Evolutionary conservation across 2,797 vertebrate species (phyloP).

Genomic region (Alcedo quadribrachys): DNA sequence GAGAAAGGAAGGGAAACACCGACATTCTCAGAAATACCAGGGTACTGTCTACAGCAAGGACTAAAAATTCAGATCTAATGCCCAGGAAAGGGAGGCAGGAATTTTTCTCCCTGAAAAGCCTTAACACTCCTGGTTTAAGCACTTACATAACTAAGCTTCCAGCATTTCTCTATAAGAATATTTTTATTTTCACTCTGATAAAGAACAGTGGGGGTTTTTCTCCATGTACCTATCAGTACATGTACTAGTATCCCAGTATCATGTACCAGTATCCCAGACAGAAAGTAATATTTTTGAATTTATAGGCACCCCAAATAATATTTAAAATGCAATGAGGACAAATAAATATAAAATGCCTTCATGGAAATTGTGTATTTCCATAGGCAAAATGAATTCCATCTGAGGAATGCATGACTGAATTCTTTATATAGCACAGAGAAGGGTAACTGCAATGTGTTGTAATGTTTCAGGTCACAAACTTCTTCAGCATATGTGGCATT

Average conservation of each 20-base stretch:
- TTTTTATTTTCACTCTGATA: background rate
- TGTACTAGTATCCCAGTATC: no score
- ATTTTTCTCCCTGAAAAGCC: background rate
- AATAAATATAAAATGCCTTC: background rate
- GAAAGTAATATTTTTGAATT: background rate
- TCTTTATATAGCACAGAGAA: background rate
- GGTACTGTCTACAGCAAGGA: background rate
- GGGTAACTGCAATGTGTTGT: background rate
- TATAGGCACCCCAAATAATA: background rate
- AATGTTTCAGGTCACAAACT: background rate
- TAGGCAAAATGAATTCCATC: background rate
- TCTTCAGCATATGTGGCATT: background rate
- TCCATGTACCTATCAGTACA: no score
- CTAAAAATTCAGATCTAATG: background rate
- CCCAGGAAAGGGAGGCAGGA: background rate
- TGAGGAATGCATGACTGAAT: background rate
- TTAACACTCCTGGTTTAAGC: background rate
- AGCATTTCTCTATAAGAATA: background rate
- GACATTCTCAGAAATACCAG: background rate
- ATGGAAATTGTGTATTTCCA: background rate
- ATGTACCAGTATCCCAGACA: background rate
- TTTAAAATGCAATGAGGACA: background rate
- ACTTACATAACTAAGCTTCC: background rate
- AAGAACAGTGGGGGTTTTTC: background rate
- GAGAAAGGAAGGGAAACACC: background rate